Evolutionary conservation across 2,888 invertebrate species (phyloP).

Genomic region (Seira sanloemensis): DNA sequence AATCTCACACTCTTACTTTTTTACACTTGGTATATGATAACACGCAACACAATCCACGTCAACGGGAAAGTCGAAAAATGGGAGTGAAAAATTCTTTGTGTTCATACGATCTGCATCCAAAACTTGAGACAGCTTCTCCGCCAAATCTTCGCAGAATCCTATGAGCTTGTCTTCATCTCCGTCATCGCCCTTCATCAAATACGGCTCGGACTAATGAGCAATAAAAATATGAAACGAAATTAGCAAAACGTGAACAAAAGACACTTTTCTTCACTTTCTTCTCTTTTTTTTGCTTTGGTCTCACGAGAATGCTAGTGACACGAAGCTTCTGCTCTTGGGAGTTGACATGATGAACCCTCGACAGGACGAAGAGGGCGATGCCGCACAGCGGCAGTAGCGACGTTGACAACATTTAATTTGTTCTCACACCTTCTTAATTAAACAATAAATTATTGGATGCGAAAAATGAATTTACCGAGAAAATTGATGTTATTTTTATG

Average conservation of each 20-base stretch:
- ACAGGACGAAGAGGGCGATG: conserved; percentile 36
- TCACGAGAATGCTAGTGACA: conserved; percentile 67
- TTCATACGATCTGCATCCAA: conserved; percentile 64
- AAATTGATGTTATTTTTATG: not conserved
- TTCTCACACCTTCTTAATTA: conserved; percentile 53
- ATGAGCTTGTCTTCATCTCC: conserved; percentile 83
- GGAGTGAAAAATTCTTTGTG: not conserved
- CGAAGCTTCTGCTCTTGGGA: conserved; percentile 65
- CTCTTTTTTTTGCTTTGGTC: not conserved
- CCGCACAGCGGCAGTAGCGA: conserved; percentile 58
- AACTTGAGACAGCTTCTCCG: conserved; percentile 83
- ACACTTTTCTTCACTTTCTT: not conserved
- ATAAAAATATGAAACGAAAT: not conserved
- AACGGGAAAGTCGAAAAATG: not conserved
- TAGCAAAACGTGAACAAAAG: not conserved
- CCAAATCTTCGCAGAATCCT: conserved; percentile 95
- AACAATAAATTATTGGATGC: too few relatives aligned
- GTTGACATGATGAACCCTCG: conserved; percentile 42
- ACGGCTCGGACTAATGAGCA: conserved; percentile 62
- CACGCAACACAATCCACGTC: too few relatives aligned
- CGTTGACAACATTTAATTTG: conserved; percentile 31
- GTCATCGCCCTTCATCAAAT: conserved; percentile 67
- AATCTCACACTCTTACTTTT: too few relatives aligned
- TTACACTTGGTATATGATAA: too few relatives aligned
- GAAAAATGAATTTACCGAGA: not conserved